Percentiles rank a stretch among this genome's conserved stretches.
Conservation (phyloP, 2,797 vertebrate species). For the Enteromius anoplus region DNA sequence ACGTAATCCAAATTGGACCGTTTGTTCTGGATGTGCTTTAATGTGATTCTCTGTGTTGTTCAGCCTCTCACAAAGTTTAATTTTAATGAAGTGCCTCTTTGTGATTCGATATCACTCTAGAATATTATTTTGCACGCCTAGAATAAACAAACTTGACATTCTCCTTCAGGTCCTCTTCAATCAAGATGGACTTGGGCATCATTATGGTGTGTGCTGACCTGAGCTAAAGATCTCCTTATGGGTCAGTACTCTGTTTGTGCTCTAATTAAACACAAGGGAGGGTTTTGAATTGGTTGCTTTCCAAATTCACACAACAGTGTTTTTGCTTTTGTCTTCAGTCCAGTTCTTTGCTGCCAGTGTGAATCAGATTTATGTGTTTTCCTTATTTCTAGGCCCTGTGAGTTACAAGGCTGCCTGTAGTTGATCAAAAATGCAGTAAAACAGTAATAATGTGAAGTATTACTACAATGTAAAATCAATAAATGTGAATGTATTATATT, state of each 20-base stretch:
- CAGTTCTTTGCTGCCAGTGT: slow-evolving; percentile 2
- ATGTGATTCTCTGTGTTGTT: slow-evolving; percentile 26
- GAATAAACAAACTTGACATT: slow-evolving; percentile 49
- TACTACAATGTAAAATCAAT: no score
- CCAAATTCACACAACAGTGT: slow-evolving; percentile 1
- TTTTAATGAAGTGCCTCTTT: slow-evolving; percentile 34
- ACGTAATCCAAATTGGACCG: slow-evolving; percentile 55
- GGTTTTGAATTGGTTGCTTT: slow-evolving; percentile 5
- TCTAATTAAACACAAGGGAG: slow-evolving; percentile 53
- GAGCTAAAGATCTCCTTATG: slow-evolving; percentile 45
- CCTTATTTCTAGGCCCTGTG: background rate
- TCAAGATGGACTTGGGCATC: slow-evolving; percentile 42
- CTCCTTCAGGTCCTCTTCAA: slow-evolving; percentile 40
- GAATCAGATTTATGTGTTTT: background rate
- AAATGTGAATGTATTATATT: no score
- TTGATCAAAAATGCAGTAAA: background rate
- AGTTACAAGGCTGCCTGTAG: background rate
- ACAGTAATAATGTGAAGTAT: no score
- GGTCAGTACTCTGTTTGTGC: slow-evolving; percentile 41
- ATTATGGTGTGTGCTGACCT: slow-evolving; percentile 50
- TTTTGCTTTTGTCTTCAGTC: slow-evolving; percentile 13
- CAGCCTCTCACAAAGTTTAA: slow-evolving; percentile 23
- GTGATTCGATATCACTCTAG: background rate
- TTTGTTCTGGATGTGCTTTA: slow-evolving; percentile 35
- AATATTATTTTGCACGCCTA: slow-evolving; percentile 2